These are phyloP conservation scores for Hydrozoanthus gracilis DNA, from an alignment of 92 coral and sea anemone genomes.

Conservation along the genomic window DNA sequence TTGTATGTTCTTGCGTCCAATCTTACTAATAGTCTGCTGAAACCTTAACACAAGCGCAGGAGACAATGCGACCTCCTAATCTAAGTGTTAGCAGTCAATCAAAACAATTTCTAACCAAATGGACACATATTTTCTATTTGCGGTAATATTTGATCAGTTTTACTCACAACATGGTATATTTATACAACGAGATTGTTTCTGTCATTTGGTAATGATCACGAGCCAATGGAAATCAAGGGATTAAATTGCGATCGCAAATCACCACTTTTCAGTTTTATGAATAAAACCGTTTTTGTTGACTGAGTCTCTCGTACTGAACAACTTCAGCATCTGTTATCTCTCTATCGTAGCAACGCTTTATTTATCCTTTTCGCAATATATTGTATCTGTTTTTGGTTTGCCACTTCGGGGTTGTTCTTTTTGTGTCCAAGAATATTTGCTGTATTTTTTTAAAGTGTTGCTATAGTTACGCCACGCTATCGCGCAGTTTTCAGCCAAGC, in stretches of 20 bases:
- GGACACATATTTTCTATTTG: neutral
- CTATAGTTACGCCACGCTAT: constrained; percentile 24
- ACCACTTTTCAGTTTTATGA: constrained; percentile 6
- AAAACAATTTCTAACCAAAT: constrained; percentile 2
- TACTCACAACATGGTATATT: constrained; percentile 35
- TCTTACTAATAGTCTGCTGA: neutral
- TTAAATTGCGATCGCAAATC: constrained; percentile 10
- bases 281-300: constrained; percentile 14
- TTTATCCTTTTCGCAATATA: neutral
- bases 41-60: neutral
- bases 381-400: neutral
- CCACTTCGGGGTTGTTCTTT: constrained; percentile 12
- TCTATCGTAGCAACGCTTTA: neutral
- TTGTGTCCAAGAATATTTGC: neutral
- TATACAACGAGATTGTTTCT: constrained; percentile 34
- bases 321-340: constrained; percentile 1
- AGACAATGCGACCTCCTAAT: neutral
- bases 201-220: constrained; percentile 10
- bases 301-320: neutral
- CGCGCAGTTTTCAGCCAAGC: constrained; percentile 5
- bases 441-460: constrained; percentile 13
- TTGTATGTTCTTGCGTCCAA: neutral
- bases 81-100: constrained; percentile 24
- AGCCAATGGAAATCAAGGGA: constrained; percentile 26
- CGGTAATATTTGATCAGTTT: constrained; percentile 20